These are phyloP conservation scores for Hypanus sabinus DNA, from an alignment of 2,113 vertebrate species.

Conservation along the genomic window DNA sequence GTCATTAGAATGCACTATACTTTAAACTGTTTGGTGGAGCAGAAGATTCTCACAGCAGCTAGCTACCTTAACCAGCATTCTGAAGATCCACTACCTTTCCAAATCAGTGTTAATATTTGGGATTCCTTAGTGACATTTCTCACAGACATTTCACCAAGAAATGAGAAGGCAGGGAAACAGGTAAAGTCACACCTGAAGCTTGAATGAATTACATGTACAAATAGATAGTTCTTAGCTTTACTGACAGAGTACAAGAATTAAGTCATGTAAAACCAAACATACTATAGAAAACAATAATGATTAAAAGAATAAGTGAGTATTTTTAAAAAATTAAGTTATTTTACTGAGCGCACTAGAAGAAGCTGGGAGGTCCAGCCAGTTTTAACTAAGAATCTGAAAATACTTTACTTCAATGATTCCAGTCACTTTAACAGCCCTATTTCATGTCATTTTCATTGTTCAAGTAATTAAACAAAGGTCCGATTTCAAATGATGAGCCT, in stretches of 20 bases:
- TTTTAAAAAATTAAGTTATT: no score
- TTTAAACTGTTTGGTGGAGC: neutral
- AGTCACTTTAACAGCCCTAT: neutral
- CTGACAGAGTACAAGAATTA: neutral
- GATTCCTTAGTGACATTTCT: neutral
- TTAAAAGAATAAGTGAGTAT: neutral
- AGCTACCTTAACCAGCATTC: neutral
- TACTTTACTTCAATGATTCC: neutral
- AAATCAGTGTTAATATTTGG: neutral
- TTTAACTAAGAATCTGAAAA: conserved; percentile 16
- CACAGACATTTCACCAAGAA: neutral
- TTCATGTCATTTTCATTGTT: neutral
- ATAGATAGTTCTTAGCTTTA: neutral
- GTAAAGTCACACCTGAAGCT: neutral
- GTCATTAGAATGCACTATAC: neutral
- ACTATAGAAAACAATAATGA: neutral
- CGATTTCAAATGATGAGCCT: neutral
- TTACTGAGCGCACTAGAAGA: neutral
- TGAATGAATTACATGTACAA: neutral
- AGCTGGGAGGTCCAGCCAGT: neutral
- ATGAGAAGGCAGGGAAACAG: neutral
- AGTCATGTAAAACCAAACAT: neutral
- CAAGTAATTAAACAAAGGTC: neutral
- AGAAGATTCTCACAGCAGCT: neutral
- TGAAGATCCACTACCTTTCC: neutral